Percentiles rank a stretch among this genome's conserved stretches.
phyloP scores from a whole-genome alignment of 1,140 invertebrate species.

The Ganaspis sp. region DNA sequence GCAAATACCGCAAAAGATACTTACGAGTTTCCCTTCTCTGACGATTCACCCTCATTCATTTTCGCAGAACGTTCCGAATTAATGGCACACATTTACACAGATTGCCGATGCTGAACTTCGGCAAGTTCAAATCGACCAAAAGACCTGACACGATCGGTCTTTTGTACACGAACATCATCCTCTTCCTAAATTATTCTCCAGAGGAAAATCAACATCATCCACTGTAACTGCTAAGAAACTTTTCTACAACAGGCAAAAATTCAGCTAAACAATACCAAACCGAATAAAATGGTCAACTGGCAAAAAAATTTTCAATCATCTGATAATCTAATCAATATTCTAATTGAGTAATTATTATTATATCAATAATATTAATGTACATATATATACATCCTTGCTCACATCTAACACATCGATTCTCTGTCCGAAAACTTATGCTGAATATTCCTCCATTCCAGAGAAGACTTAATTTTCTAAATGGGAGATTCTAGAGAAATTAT shows the following conservation, averaged over 20 bases:
- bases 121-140: constrained; percentile 44
- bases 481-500: neutral
- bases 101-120: constrained; percentile 56
- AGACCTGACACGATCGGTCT: constrained; percentile 44
- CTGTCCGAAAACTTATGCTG: too few species aligned
- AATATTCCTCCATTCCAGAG: neutral
- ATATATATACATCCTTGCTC: too few species aligned
- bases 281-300: too few species aligned
- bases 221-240: neutral
- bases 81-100: constrained; percentile 62
- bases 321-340: too few species aligned
- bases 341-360: too few species aligned
- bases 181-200: constrained; percentile 52
- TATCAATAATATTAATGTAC: too few species aligned
- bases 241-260: neutral
- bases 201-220: constrained; percentile 51
- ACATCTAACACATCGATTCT: too few species aligned
- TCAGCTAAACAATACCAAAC: neutral
- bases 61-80: constrained; percentile 56
- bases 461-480: neutral
- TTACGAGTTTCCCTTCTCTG: constrained; percentile 43
- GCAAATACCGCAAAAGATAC: constrained; percentile 46
- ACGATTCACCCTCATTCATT: constrained; percentile 41
- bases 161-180: constrained; percentile 45
- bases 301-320: too few species aligned